Evolutionary conservation across 2,113 vertebrate species (phyloP), one percentile per base, ranked within the genome.

Genomic region (Columbina picui): DNA sequence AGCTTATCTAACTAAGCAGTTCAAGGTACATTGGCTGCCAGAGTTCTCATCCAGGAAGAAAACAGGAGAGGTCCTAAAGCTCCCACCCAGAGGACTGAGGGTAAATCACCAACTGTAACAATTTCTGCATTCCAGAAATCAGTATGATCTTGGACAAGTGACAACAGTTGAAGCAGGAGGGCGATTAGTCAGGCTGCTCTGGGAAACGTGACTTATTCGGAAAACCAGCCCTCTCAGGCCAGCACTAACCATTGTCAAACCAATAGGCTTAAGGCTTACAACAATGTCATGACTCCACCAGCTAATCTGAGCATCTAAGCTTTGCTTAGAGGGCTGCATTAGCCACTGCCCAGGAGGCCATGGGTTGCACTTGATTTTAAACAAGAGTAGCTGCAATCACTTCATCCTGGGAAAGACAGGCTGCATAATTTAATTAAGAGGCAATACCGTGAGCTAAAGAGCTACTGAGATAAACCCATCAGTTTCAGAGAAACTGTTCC

Each of bases 1-100:
- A 96, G 96, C 94, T 97, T 96, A 96, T 39, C 88, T 89, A 92
- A 95, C 85, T 96, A 96, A 96, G 93, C 88, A 92, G 92, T 93
- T 94, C 73, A 96, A 95, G 95, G 89, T 89, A 92, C 92, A 78
- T 90, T 80, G 90, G 92, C 92, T 81, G 60, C 76, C 45, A 7
- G 56, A 84, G 53, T 36, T 94, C 65, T 75, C 80, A 89, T 68
- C 90, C 45, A 87, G 83, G 76, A 94, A 80, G 79, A 95, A 78
- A 74, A 10, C 63, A 81, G 27, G 25, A 87, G 56, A 88, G 34
- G 56, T 34, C 45, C 0, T 26, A 41, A 70, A 93, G 78, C 41
- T 82, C 69, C 70, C n/a, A 23, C 34, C 23, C 65, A 53, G 55
- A n/a, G 23, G 30, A 19, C 8, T 47, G 29, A 73, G 64, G 32